Evolutionary conservation across 1,140 invertebrate species (phyloP), one percentile per base, ranked within the genome.

Genomic region (Cyrtorhinus lividipennis): DNA sequence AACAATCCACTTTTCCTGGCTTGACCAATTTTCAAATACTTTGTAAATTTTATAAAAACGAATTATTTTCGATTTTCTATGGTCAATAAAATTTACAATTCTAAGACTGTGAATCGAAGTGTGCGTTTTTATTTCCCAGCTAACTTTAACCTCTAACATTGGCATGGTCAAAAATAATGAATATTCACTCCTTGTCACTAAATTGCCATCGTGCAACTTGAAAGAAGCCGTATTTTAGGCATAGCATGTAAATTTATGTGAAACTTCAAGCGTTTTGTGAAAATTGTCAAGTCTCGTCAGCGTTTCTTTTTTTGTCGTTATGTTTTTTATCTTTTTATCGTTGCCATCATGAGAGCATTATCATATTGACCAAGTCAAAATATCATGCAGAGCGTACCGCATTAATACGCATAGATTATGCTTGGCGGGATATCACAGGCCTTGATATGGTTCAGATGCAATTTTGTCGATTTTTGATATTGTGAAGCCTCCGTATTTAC

Each of bases 41-140:
- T 64, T 64, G 63, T 64, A 64, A 60, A 60, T 59, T 59, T 59
- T 59, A 27, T 59, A 59, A 57, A 57, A 59, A 59, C 61, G 22
- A 64, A 53, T 26, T 66, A 61, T 63, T 59, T 64, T 64, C 24
- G 45, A 44, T 67, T 68, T 67, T 68, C 62, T 65, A 66, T 67
- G 62, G 63, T 66, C 66, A 68, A 68, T 67, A 67, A 68, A 68
- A 65, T 63, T 62, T 66, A 66, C 65, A 62, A 66, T 64, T 66
- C 56, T 56, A 66, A 62, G 60, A 64, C 63, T 64, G 63, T 64
- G 59, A 64, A 56, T 61, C 30, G 20, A 61, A 46, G 59, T 44
- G 59, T 64, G 58, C 13, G 58, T 61, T 61, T 64, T 60, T 64
- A 25, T 64, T 64, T 60, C 38, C 63, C 44, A 27, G 63, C 63